Evolutionary conservation across 2,113 vertebrate species (phyloP).

Genomic region (Toxotes jaculatrix): DNA sequence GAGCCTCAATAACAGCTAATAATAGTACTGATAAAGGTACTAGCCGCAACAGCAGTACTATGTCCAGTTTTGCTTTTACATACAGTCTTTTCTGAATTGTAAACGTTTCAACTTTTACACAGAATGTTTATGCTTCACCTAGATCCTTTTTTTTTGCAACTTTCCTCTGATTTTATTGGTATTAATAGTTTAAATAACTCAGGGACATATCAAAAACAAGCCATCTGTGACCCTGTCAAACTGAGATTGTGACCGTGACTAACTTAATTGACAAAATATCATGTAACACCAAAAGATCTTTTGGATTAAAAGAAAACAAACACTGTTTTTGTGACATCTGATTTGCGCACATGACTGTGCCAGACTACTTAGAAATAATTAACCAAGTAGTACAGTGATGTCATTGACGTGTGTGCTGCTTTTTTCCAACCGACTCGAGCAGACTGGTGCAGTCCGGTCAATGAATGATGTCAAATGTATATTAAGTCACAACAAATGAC

Average conservation of each 20-base stretch:
- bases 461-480: background rate
- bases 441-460: background rate
- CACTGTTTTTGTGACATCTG: background rate
- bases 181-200: background rate
- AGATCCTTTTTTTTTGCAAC: background rate
- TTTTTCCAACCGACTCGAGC: background rate
- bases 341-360: background rate
- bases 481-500: conserved; percentile 19
- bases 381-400: background rate
- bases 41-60: background rate
- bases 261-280: background rate
- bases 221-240: background rate
- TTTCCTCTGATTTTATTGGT: background rate
- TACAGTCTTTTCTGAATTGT: background rate
- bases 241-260: background rate
- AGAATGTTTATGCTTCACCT: background rate
- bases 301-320: background rate
- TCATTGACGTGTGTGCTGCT: background rate
- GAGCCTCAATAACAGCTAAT: background rate
- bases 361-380: background rate
- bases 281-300: background rate
- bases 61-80: background rate
- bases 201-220: background rate
- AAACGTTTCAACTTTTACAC: background rate
- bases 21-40: background rate